phyloP scores from a whole-genome alignment of 2,888 invertebrate species.

The Sialis fuliginosa region DNA sequence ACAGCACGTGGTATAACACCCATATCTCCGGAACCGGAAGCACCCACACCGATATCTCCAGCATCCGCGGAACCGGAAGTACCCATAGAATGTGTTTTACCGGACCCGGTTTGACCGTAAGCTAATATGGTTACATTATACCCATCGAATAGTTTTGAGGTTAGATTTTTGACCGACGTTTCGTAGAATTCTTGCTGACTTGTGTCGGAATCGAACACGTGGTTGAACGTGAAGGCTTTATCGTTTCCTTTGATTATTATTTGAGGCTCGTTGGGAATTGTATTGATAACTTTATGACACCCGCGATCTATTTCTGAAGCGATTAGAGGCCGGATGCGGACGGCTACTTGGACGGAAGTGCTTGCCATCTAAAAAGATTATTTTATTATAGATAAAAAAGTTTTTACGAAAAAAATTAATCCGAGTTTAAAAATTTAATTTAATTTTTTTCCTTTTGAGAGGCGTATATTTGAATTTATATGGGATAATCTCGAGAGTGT shows the following conservation, averaged over 20 bases:
- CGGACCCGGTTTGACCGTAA: constrained; percentile 90
- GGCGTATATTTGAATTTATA: too few relatives aligned
- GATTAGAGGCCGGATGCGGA: constrained; percentile 67
- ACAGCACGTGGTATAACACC: constrained; percentile 83
- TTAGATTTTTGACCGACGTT: constrained; percentile 49
- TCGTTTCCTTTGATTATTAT: constrained; percentile 45
- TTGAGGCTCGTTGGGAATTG: constrained; percentile 45
- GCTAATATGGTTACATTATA: constrained; percentile 89
- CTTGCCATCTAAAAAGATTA: constrained; percentile 15
- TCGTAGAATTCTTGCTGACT: constrained; percentile 58
- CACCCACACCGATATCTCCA: constrained; percentile 49
- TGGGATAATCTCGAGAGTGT: too few relatives aligned
- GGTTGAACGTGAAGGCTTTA: constrained; percentile 66
- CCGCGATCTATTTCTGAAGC: constrained; percentile 53
- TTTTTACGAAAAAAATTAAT: too few relatives aligned
- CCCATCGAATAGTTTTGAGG: constrained; percentile 62
- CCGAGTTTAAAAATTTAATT: too few relatives aligned
- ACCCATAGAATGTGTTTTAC: constrained; percentile 90
- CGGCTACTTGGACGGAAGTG: constrained; percentile 50
- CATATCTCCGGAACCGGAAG: constrained; percentile 42
- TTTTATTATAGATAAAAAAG: too few relatives aligned
- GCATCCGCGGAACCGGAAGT: constrained; percentile 51
- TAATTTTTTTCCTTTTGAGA: too few relatives aligned
- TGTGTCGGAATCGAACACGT: constrained; percentile 53
- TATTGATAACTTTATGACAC: constrained; percentile 54